phyloP scores from a whole-genome alignment of 1,140 invertebrate genomes.

The Drosophila fuyamai region DNA sequence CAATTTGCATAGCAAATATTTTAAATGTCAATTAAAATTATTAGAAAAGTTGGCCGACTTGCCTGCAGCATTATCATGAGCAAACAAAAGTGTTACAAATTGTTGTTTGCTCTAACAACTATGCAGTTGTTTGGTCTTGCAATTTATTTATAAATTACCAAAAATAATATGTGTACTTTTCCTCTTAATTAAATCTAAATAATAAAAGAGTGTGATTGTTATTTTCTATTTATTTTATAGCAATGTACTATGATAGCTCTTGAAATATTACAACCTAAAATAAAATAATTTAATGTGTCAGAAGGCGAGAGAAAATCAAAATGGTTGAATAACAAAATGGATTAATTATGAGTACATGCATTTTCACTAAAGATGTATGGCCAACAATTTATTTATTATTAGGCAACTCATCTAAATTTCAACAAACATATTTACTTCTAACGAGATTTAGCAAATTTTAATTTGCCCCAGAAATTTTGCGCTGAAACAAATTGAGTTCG shows the following conservation, averaged over 20 bases:
- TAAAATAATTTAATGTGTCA: too few species aligned
- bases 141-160: conserved; percentile 30
- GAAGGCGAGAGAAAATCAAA: neutral
- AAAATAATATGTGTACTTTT: neutral
- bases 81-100: conserved; percentile 21
- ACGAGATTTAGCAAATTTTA: conserved; percentile 24
- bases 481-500: conserved; percentile 33
- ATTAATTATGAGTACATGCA: neutral
- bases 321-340: neutral
- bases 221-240: neutral
- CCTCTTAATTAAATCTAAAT: neutral
- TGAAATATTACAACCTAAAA: too few species aligned
- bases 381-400: conserved; percentile 15
- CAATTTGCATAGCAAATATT: conserved; percentile 45
- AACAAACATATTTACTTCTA: conserved; percentile 7
- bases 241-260: too few species aligned
- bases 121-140: conserved; percentile 10
- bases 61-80: conserved; percentile 16
- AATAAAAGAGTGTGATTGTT: neutral
- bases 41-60: conserved; percentile 33
- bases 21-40: conserved; percentile 62
- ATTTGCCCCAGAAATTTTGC: conserved; percentile 15
- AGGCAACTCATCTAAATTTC: conserved; percentile 6
- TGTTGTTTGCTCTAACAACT: conserved; percentile 4
- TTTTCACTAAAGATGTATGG: neutral